Evolutionary conservation across 2,113 vertebrate genomes (phyloP).

Genomic region (Capricornis sumatraensis): DNA sequence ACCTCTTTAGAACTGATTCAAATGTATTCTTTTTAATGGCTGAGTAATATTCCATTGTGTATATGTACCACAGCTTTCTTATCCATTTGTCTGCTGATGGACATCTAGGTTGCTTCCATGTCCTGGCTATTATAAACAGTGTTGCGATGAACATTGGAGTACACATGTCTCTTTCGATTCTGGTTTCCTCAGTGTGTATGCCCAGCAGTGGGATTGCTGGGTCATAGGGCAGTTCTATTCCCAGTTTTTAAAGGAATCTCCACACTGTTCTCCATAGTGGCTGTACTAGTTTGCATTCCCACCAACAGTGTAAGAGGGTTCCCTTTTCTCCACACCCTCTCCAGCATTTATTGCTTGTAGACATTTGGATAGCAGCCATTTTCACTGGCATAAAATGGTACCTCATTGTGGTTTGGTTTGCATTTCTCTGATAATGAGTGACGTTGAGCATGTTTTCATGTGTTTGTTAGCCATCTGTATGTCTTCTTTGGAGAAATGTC

Average conservation of each 20-base stretch:
- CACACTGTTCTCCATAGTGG: background rate
- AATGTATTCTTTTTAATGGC: background rate
- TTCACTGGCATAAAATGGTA: background rate
- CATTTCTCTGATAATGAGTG: background rate
- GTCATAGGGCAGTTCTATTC: background rate
- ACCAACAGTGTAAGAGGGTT: background rate
- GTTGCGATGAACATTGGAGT: background rate
- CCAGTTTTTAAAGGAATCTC: background rate
- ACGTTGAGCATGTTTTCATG: background rate
- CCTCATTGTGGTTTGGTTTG: background rate
- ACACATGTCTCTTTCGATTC: fast-evolving
- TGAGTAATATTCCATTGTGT: background rate
- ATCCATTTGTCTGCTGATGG: background rate
- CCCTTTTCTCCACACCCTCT: background rate
- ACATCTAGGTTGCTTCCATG: background rate
- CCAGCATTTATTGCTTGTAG: background rate
- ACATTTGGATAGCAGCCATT: background rate
- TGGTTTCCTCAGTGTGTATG: background rate
- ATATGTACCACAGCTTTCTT: background rate
- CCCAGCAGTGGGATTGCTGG: background rate
- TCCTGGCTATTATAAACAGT: background rate
- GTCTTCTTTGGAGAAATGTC: background rate
- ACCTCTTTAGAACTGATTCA: background rate
- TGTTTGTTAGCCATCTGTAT: background rate
- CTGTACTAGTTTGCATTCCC: background rate